Conservation (phyloP, 2,888 invertebrate genomes). For the Lepidonotus clava region DNA sequence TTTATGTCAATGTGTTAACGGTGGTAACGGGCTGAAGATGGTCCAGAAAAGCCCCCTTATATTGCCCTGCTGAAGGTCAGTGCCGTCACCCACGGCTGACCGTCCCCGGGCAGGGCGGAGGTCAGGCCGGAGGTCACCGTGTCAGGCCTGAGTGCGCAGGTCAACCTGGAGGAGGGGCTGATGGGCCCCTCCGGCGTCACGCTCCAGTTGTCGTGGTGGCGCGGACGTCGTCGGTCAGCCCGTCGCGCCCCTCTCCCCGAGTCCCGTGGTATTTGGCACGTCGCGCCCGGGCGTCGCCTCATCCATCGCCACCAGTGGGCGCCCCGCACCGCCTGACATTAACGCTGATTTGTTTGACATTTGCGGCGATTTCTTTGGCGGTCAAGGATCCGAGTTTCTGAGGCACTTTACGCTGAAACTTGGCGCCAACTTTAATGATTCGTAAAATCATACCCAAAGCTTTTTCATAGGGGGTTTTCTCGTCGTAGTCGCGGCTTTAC, state of each 20-base stretch:
- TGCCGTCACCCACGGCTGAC: too few species aligned
- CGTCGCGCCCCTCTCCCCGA: too few species aligned
- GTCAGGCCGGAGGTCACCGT: neutral
- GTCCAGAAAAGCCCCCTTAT: too few species aligned
- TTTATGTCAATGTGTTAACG: too few species aligned
- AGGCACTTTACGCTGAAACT: neutral
- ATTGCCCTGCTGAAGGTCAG: too few species aligned
- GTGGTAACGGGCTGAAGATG: too few species aligned
- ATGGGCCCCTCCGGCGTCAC: neutral
- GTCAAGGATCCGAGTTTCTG: neutral
- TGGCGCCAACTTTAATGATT: neutral
- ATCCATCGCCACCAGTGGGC: neutral
- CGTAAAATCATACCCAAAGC: neutral
- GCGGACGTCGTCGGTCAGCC: too few species aligned
- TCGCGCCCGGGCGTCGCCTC: neutral
- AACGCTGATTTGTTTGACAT: slow-evolving; percentile 8
- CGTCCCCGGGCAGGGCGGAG: too few species aligned
- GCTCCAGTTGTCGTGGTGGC: neutral
- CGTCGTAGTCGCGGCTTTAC: too few species aligned
- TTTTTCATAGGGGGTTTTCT: too few species aligned
- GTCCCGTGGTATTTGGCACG: neutral
- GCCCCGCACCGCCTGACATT: neutral
- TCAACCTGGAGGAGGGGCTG: neutral
- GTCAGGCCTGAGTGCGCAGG: neutral
- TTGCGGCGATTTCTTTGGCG: neutral